phyloP scores from a whole-genome alignment of 2,888 invertebrate species.

The Tinea pellionella region DNA sequence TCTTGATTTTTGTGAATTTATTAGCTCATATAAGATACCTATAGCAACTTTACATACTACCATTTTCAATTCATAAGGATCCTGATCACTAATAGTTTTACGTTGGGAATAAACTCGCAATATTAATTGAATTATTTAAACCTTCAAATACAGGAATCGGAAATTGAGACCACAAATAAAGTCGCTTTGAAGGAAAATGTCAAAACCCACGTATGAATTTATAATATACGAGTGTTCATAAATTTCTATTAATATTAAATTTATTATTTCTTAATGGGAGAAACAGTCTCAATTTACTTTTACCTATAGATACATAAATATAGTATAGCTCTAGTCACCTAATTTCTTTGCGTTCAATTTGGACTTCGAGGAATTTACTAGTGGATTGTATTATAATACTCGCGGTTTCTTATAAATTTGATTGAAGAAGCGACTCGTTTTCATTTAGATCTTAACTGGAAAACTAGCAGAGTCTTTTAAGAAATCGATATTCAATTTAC shows the following conservation, averaged over 20 bases:
- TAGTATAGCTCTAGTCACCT: too few species aligned
- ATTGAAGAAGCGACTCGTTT: neutral
- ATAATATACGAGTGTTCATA: neutral
- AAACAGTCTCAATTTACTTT: neutral
- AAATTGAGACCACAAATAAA: neutral
- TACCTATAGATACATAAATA: too few species aligned
- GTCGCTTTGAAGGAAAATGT: neutral
- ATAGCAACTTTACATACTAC: neutral
- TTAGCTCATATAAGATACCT: too few species aligned
- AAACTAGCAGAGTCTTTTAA: neutral
- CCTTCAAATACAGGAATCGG: neutral
- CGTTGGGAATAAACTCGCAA: too few species aligned
- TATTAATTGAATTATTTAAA: neutral
- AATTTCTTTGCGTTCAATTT: too few species aligned
- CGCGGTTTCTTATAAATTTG: neutral
- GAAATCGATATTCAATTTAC: neutral
- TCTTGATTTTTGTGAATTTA: neutral
- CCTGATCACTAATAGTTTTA: too few species aligned
- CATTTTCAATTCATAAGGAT: too few species aligned
- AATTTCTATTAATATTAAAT: neutral
- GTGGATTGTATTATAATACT: too few species aligned
- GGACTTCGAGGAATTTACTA: too few species aligned
- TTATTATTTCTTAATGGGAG: neutral
- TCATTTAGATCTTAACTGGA: neutral
- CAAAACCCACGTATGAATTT: neutral